These are phyloP conservation scores for Danio rerio DNA, from an alignment of 2,113 vertebrate species.

Conservation along the genomic window DNA sequence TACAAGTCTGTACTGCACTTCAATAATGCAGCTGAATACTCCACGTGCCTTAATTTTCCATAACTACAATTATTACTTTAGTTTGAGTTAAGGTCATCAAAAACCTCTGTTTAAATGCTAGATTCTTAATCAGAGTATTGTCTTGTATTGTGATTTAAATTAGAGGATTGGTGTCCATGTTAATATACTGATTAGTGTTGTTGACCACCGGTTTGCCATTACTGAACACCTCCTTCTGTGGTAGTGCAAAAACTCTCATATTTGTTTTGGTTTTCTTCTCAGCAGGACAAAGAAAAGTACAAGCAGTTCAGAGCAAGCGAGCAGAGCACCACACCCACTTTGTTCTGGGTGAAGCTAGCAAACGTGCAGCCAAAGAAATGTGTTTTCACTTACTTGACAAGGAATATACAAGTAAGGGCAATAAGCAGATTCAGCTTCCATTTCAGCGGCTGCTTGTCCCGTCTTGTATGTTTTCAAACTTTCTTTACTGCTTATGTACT, in stretches of 20 bases:
- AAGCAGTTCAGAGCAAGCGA: constrained; percentile 32
- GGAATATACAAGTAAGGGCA: constrained; percentile 27
- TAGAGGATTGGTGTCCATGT: no score
- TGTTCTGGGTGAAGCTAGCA: constrained; percentile 28
- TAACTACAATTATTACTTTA: no score
- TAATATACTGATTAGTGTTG: not conserved
- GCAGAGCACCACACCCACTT: constrained; percentile 58
- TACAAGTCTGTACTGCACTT: no score
- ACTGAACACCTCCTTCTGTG: not conserved
- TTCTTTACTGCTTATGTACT: not conserved
- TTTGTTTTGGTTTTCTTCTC: constrained; percentile 56
- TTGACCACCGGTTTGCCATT: not conserved
- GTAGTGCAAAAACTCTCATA: not conserved
- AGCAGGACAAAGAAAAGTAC: constrained; percentile 43
- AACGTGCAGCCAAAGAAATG: not conserved
- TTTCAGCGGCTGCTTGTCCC: constrained; percentile 12
- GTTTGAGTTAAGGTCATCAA: no score
- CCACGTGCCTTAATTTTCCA: no score
- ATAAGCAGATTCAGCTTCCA: not conserved
- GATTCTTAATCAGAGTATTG: no score
- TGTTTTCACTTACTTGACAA: constrained; percentile 4
- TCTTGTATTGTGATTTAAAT: no score
- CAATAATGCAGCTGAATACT: no score
- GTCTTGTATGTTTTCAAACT: constrained; percentile 12
- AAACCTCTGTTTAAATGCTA: no score